Evolutionary conservation across 2,888 invertebrate genomes (phyloP).

Genomic region (Cryptus armator): DNA sequence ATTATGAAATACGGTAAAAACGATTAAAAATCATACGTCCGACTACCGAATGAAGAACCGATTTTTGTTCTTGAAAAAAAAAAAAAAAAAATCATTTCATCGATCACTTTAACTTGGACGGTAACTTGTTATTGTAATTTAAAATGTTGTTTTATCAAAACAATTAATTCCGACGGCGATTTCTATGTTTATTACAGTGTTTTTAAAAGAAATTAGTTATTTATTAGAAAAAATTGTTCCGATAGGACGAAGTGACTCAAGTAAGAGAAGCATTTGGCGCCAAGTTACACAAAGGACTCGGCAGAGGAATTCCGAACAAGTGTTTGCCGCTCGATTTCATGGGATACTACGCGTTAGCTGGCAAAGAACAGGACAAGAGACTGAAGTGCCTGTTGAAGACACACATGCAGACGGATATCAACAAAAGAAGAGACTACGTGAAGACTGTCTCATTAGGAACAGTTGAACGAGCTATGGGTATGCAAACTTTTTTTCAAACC

Average conservation of each 20-base stretch:
- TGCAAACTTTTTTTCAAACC: slow-evolving; percentile 40
- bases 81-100: background rate
- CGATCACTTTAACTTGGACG: background rate
- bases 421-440: slow-evolving; percentile 95
- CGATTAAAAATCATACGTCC: too few species aligned
- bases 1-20: too few species aligned
- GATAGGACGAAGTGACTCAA: slow-evolving; percentile 92
- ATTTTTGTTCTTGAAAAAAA: slow-evolving; percentile 17
- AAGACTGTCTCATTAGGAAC: slow-evolving; percentile 92
- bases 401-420: slow-evolving; percentile 95
- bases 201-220: background rate
- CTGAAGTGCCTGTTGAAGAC: slow-evolving; percentile 90
- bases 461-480: slow-evolving; percentile 84
- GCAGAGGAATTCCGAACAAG: slow-evolving; percentile 94
- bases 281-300: slow-evolving; percentile 96
- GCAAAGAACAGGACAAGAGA: slow-evolving; percentile 94
- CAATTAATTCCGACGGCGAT: background rate
- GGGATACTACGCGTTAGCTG: slow-evolving; percentile 97
- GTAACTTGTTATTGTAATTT: too few species aligned
- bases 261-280: slow-evolving; percentile 95
- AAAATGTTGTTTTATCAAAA: too few species aligned
- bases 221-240: slow-evolving; percentile 13
- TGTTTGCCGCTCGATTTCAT: slow-evolving; percentile 98
- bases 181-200: background rate
- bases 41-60: slow-evolving; percentile 4